Percentiles rank a stretch among this genome's conserved stretches.
Evolutionary conservation across 2,888 invertebrate genomes (phyloP).

Genomic region (Drosophila suboccidentalis): DNA sequence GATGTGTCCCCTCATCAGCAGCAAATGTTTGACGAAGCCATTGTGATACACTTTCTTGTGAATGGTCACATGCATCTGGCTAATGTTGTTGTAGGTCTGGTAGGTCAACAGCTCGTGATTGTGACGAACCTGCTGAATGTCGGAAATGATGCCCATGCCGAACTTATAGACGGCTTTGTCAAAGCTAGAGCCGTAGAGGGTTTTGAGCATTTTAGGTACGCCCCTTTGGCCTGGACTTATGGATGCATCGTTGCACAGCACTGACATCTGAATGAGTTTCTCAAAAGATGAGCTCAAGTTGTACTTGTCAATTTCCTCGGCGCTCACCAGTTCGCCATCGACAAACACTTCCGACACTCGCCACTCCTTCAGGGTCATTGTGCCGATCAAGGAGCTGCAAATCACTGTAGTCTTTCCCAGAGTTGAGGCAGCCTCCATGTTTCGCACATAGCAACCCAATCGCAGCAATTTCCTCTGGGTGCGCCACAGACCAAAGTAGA

Average conservation of each 20-base stretch:
- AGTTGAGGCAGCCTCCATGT: constrained; percentile 48
- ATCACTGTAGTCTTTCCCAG: constrained; percentile 63
- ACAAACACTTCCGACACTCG: constrained; percentile 56
- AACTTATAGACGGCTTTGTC: constrained; percentile 53
- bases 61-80: constrained; percentile 49
- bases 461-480: constrained; percentile 1
- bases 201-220: constrained; percentile 39
- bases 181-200: constrained; percentile 37
- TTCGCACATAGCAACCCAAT: constrained; percentile 41
- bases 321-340: constrained; percentile 15
- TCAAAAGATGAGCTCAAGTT: not conserved
- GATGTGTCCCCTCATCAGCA: constrained; percentile 48
- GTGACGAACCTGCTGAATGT: constrained; percentile 40
- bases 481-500: constrained; percentile 41
- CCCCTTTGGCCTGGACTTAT: constrained; percentile 37
- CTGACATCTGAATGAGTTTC: constrained; percentile 36
- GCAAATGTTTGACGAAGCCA: constrained; percentile 12
- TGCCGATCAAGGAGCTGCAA: constrained; percentile 41
- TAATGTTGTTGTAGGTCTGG: constrained; percentile 20
- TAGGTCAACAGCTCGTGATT: constrained; percentile 33
- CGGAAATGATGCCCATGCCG: constrained; percentile 7
- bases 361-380: constrained; percentile 41
- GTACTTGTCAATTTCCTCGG: accelerated
- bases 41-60: constrained; percentile 23
- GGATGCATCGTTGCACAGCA: constrained; percentile 60